Conservation (phyloP, 23 tunicate genomes). For the Halocynthia roretzi region DNA sequence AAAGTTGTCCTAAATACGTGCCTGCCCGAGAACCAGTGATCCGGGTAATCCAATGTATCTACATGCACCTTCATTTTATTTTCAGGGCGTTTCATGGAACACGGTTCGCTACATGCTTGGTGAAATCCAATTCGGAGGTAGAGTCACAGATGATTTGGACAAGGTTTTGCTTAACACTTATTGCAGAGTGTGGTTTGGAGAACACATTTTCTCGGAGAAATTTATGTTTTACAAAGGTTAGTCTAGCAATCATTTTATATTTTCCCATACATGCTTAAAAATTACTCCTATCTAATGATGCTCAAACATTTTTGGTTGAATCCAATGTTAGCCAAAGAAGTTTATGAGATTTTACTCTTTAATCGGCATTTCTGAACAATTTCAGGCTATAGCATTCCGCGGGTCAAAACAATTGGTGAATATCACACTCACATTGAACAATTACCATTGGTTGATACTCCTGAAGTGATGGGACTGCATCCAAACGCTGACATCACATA, state of each 20-base stretch:
- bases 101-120: constrained; percentile 98
- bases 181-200: constrained; percentile 98
- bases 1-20: too few species aligned
- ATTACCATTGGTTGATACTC: constrained; percentile 93
- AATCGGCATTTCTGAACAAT: not conserved
- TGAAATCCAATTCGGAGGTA: constrained; percentile 97
- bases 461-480: constrained; percentile 99
- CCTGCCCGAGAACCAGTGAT: too few species aligned
- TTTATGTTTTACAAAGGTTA: constrained; percentile 90
- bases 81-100: constrained; percentile 96
- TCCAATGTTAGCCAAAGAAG: not conserved
- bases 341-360: not conserved
- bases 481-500: constrained; percentile 99
- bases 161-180: constrained; percentile 93
- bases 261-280: not conserved
- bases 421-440: constrained; percentile 82
- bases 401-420: constrained; percentile 77
- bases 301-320: too few species aligned
- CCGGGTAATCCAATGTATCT: not conserved
- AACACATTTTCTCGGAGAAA: constrained; percentile 87
- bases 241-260: not conserved
- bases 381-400: constrained; percentile 76
- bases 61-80: not conserved
- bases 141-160: constrained; percentile 99
- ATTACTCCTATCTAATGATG: not conserved